A percentile compares a stretch with the other conserved stretches of the same genome.
phyloP scores from a whole-genome alignment of 2,888 invertebrate genomes.

The Hofmannophila pseudospretella region DNA sequence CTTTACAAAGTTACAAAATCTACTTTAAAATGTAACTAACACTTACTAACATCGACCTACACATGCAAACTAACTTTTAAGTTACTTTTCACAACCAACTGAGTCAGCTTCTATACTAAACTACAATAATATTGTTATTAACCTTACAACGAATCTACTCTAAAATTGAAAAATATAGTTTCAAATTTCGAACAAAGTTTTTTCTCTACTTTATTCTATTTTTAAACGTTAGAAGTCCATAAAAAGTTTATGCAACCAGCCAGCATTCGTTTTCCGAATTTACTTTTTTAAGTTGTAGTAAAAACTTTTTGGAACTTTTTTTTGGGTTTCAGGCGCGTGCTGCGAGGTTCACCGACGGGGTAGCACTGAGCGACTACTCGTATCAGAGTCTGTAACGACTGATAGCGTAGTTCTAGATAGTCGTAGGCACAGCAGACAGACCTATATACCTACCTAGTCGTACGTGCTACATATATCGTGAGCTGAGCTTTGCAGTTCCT shows the following conservation, averaged over 20 bases:
- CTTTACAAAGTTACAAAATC: constrained; percentile 1
- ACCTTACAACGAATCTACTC: constrained; percentile 6
- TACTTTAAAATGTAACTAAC: constrained; percentile 2
- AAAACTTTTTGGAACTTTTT: constrained; percentile 5
- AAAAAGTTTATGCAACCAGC: no score
- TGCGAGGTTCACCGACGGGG: constrained; percentile 46
- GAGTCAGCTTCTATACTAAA: constrained; percentile 37
- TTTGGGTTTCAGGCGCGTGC: constrained; percentile 41
- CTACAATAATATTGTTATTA: constrained; percentile 11
- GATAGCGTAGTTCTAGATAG: constrained; percentile 57
- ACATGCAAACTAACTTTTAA: constrained; percentile 4
- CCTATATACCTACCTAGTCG: neutral
- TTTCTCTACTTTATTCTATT: no score
- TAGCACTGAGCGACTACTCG: constrained; percentile 57
- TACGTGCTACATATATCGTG: neutral
- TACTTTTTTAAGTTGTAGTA: neutral
- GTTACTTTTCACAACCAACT: constrained; percentile 47
- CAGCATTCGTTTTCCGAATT: neutral
- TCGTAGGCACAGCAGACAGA: constrained; percentile 5
- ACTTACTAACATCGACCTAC: constrained; percentile 1
- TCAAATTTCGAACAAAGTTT: no score
- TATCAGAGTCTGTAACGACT: constrained; percentile 55
- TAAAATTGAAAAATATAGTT: no score
- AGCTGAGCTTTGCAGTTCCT: neutral
- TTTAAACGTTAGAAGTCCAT: no score